Evolutionary conservation across 2,797 vertebrate species (phyloP).

Genomic region (Sandelia bainsii): DNA sequence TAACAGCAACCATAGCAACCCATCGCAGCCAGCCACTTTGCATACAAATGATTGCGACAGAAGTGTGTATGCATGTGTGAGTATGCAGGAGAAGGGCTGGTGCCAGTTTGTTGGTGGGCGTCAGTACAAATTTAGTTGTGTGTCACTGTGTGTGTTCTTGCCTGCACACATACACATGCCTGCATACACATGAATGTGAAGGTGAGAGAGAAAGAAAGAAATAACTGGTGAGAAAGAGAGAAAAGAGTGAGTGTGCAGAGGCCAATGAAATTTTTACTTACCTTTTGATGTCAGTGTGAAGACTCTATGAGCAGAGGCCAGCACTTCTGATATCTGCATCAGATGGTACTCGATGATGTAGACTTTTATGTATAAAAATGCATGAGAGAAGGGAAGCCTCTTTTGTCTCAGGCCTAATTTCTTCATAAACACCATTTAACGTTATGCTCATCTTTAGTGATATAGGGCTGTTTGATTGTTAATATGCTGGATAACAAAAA

Average conservation of each 20-base stretch:
- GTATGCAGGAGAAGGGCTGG: slow-evolving; percentile 66
- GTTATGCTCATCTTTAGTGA: slow-evolving; percentile 20
- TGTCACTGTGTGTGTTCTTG: slow-evolving; percentile 16
- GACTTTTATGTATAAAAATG: slow-evolving; percentile 55
- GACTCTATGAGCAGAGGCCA: slow-evolving; percentile 43
- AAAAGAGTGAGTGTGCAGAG: slow-evolving; percentile 58
- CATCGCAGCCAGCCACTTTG: slow-evolving; percentile 68
- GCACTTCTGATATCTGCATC: slow-evolving; percentile 62
- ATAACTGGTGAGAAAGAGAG: slow-evolving; percentile 35
- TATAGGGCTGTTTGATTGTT: slow-evolving; percentile 33
- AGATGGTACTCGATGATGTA: slow-evolving; percentile 59
- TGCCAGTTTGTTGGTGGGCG: slow-evolving; percentile 77
- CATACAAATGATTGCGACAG: slow-evolving; percentile 77
- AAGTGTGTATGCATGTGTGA: slow-evolving; percentile 70
- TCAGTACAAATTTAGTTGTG: slow-evolving; percentile 61
- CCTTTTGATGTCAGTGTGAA: slow-evolving; percentile 69
- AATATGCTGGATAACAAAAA: slow-evolving; percentile 27
- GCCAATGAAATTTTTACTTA: slow-evolving; percentile 71
- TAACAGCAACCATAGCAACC: slow-evolving; percentile 81
- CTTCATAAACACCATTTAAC: slow-evolving; percentile 7
- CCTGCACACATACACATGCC: slow-evolving; percentile 8
- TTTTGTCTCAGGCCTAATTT: slow-evolving; percentile 34
- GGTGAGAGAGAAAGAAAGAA: slow-evolving; percentile 20
- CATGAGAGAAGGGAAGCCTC: slow-evolving; percentile 17
- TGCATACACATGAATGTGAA: slow-evolving; percentile 18